Percentiles rank a stretch among this genome's conserved stretches.
These are phyloP conservation scores for Lamellibrachia luymesi DNA, from an alignment of 1,140 invertebrate genomes.

Conservation along the genomic window DNA sequence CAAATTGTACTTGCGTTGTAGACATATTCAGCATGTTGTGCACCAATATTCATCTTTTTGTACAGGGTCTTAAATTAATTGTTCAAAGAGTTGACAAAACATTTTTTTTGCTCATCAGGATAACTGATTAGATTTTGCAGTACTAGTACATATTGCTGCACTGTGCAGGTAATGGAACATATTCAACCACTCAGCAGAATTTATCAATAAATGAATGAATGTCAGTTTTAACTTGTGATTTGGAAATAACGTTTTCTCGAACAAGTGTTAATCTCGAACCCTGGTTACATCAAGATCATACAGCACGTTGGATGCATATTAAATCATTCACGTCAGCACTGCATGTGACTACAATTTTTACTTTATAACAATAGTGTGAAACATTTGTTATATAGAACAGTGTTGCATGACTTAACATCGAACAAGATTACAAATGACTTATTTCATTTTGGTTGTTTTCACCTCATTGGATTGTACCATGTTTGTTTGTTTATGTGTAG, in stretches of 20 bases:
- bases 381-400: not conserved
- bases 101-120: too few species aligned
- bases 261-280: not conserved
- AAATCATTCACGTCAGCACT: not conserved
- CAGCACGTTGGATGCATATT: not conserved
- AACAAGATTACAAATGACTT: not conserved
- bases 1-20: not conserved
- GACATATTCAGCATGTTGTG: too few species aligned
- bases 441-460: not conserved
- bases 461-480: not conserved
- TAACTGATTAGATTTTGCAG: too few species aligned
- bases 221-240: not conserved
- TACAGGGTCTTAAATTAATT: too few species aligned
- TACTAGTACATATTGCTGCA: not conserved
- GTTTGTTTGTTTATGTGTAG: not conserved
- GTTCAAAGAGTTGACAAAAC: too few species aligned
- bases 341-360: not conserved
- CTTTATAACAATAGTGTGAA: not conserved
- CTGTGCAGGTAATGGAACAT: not conserved
- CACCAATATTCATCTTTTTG: too few species aligned
- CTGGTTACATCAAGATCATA: not conserved
- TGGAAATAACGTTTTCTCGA: not conserved
- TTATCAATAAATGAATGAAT: not conserved
- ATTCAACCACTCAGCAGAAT: not conserved
- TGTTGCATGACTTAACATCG: not conserved